A percentile compares a stretch with the other conserved stretches of the same genome.
phyloP scores from a whole-genome alignment of 2,113 vertebrate genomes.

The Buteo buteo region DNA sequence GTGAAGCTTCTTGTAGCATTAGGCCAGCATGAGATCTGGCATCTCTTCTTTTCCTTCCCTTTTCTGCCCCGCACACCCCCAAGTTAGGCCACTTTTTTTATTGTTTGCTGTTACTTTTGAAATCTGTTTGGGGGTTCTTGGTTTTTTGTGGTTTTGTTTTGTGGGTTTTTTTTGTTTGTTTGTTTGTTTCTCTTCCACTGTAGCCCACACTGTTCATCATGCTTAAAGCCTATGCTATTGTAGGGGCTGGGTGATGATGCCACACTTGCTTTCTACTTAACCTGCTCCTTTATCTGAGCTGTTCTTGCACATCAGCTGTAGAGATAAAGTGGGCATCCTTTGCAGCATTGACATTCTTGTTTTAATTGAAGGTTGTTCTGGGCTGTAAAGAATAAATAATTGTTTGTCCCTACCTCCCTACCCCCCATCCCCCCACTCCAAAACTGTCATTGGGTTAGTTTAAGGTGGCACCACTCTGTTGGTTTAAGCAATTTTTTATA shows the following conservation, averaged over 20 bases:
- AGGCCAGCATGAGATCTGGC: background rate
- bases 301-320: background rate
- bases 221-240: rapidly evolving
- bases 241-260: rapidly evolving
- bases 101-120: background rate
- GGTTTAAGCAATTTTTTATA: background rate
- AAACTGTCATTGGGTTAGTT: background rate
- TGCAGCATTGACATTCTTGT: background rate
- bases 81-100: background rate
- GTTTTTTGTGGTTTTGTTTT: too few relatives aligned
- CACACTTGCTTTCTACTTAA: background rate
- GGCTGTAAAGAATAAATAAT: background rate
- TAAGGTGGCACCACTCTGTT: background rate
- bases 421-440: too few relatives aligned
- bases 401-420: rapidly evolving
- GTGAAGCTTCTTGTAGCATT: background rate
- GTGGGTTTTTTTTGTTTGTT: too few relatives aligned
- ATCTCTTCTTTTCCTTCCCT: background rate
- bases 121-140: background rate
- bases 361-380: background rate
- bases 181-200: background rate
- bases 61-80: background rate
- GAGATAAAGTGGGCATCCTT: background rate
- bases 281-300: background rate
- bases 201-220: background rate